A percentile compares a stretch with the other conserved stretches of the same genome.
These are phyloP conservation scores for Drosophila planitibia DNA, from an alignment of 2,888 invertebrate genomes.

Conservation along the genomic window DNA sequence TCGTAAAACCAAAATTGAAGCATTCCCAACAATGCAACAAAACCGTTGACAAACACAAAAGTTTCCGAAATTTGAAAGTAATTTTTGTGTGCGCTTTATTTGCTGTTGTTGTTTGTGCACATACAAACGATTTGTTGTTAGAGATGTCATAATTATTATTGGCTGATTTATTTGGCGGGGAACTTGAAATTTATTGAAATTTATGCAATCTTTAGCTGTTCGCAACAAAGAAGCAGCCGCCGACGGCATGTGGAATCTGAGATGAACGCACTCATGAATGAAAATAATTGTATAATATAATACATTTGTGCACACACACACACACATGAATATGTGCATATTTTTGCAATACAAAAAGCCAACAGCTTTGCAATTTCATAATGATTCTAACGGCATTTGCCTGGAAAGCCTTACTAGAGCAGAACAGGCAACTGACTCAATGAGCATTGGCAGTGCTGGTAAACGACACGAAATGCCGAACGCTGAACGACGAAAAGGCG, in stretches of 20 bases:
- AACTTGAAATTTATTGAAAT: constrained; percentile 36
- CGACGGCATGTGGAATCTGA: constrained; percentile 4
- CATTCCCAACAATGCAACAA: constrained; percentile 43
- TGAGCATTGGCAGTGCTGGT: constrained; percentile 15
- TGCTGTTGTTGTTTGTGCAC: constrained; percentile 27
- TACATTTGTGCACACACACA: constrained; percentile 22
- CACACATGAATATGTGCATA: constrained; percentile 35
- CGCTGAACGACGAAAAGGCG: constrained; percentile 1
- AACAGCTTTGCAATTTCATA: constrained; percentile 64
- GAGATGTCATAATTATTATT: constrained; percentile 65
- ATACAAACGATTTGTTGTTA: constrained; percentile 3
- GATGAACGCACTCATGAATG: constrained; percentile 51
- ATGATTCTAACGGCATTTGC: constrained; percentile 70
- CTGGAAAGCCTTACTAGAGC: constrained; percentile 65
- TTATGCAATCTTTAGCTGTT: constrained; percentile 59
- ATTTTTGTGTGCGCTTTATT: constrained; percentile 27
- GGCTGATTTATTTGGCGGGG: constrained; percentile 14
- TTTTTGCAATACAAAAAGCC: constrained; percentile 41
- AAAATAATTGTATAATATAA: constrained; percentile 61
- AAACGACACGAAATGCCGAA: constrained; percentile 25
- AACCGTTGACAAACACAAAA: constrained; percentile 14
- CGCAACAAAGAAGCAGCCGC: constrained; percentile 12
- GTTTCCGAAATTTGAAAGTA: constrained; percentile 58
- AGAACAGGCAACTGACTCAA: constrained; percentile 47
- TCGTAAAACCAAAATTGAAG: constrained; percentile 43